Evolutionary conservation across 2,113 vertebrate species (phyloP), one percentile per base, ranked within the genome.

Genomic region (Solea solea): DNA sequence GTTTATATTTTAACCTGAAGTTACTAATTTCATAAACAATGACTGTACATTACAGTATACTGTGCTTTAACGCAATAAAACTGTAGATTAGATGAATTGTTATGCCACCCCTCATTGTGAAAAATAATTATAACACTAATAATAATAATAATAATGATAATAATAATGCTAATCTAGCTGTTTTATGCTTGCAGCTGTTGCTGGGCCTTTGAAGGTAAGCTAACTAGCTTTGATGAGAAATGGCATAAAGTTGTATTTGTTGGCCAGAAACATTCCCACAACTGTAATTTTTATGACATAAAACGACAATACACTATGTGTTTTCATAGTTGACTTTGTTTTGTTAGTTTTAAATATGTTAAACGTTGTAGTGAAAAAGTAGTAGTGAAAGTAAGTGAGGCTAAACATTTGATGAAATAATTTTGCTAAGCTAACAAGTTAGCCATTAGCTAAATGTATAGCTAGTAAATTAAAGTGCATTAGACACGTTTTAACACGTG

Each of bases 181-280:
- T 41, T 4, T 27, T 51, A 0, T 55, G 7, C 2, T 25, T 46
- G 5, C 51, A 50, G 56, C 45, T 7, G 34, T 25, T 46, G 11
- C 34, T 55, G 3, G 15, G 14, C n/a, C 46, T 11, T 42, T 10
- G 50, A 8, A 40, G 3, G 40, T 40, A 50, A 49, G 62, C 76
- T 84, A 68, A 39, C 49, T 77, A 75, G 71, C 74, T 27, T 34
- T 34, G 3, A 0, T 3, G 34, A 34, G 34, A 6, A 34, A 34
- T 34, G 34, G 34, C 34, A 34, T 34, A 40, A 28, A 41, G 14
- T 8, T 27, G 0, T 8, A 51, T 53, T 57, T 21, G 46, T 57
- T 34, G 34, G 5, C 1, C 34, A 34, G 5, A 34, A 34, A 34
- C 34, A 4, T 34, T 34, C 34, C 3, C 2, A 53, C 16, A 64